Percentiles rank a stretch among this genome's conserved stretches.
phyloP scores from a whole-genome alignment of 2,113 vertebrate species.

The Micronisus gabar region DNA sequence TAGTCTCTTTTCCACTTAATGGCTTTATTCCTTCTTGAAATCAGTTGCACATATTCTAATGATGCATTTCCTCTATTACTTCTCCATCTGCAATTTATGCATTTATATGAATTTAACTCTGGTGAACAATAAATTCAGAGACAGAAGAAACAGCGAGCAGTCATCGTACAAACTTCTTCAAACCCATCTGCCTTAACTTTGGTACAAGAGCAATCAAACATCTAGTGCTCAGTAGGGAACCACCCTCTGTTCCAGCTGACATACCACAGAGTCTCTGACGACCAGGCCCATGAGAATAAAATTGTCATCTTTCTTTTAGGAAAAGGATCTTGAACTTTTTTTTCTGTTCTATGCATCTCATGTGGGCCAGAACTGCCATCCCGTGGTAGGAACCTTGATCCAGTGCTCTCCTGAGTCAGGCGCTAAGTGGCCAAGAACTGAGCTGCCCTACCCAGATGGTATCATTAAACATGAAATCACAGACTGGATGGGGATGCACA shows the following conservation, averaged over 20 bases:
- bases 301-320: not conserved
- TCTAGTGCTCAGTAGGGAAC: not conserved
- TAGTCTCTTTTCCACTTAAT: not conserved
- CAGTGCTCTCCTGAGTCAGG: not conserved
- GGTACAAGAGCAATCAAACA: not conserved
- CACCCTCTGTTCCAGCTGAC: not conserved
- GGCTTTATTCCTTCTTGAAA: not conserved
- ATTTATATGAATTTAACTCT: not conserved
- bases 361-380: not conserved
- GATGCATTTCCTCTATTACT: not conserved
- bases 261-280: not conserved
- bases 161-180: not conserved
- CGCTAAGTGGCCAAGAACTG: not conserved
- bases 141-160: not conserved
- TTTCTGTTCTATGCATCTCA: not conserved
- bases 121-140: conserved; percentile 14
- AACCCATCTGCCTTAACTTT: not conserved
- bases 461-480: not conserved
- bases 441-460: not conserved
- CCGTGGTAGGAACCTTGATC: not conserved
- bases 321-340: not conserved
- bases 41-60: not conserved
- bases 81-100: not conserved
- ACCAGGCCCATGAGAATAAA: not conserved
- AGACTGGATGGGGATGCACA: not conserved